Conservation (phyloP, 2,888 invertebrate species). For the Zygaena filipendulae region DNA sequence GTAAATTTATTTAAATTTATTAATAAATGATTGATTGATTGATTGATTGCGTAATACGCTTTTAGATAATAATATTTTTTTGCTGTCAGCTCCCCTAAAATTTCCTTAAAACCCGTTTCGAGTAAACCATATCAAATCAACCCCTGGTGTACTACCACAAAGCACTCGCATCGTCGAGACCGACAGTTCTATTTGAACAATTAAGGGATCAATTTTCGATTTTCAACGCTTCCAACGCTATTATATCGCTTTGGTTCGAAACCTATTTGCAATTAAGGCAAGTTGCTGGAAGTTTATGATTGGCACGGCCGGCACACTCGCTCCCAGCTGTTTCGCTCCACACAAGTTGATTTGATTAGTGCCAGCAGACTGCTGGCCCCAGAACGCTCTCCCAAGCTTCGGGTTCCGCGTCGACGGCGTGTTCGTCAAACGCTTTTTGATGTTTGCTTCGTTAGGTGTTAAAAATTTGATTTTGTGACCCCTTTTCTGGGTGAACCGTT, state of each 20-base stretch:
- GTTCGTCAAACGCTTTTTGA: conserved; percentile 34
- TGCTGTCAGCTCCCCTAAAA: no score
- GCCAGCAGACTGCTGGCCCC: conserved; percentile 13
- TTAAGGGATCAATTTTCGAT: no score
- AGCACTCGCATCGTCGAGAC: no score
- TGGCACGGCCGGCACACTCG: conserved; percentile 23
- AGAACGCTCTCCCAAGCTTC: conserved; percentile 9
- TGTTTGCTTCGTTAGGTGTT: conserved; percentile 48
- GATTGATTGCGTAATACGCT: no score
- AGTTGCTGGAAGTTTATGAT: conserved; percentile 23
- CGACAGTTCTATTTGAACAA: no score
- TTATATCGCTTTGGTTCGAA: conserved; percentile 11
- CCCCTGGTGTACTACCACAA: no score
- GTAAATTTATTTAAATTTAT: no score
- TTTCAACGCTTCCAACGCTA: conserved; percentile 4
- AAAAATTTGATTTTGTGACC: conserved; percentile 18
- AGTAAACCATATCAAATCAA: no score
- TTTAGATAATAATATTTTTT: no score
- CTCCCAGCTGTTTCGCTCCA: conserved; percentile 19
- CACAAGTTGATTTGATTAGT: conserved; percentile 30
- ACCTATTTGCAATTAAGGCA: conserved; percentile 19
- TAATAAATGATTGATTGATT: no score
- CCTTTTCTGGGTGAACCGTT: no score
- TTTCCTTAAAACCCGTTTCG: no score
- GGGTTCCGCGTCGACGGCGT: conserved; percentile 23